Conservation (phyloP, 2,113 vertebrate genomes). For the Aegotheles bennettii region DNA sequence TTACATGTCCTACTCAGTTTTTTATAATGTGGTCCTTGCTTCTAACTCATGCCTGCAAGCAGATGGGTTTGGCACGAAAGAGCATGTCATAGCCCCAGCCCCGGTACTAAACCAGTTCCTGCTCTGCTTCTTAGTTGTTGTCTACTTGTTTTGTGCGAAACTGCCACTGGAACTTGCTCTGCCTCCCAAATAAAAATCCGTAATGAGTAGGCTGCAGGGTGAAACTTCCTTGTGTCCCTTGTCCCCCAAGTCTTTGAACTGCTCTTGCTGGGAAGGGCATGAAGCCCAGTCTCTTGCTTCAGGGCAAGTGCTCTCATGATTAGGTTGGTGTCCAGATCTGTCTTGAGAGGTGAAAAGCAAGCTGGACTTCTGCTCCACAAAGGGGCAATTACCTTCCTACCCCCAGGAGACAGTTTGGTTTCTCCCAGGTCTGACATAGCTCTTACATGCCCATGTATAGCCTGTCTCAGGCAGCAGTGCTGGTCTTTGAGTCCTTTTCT, state of each 20-base stretch:
- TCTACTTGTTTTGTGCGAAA: background rate
- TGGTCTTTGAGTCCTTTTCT: background rate
- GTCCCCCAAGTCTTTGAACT: background rate
- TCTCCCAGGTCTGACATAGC: background rate
- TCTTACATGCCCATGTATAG: background rate
- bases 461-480: background rate
- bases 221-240: background rate
- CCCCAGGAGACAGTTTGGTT: background rate
- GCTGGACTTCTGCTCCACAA: background rate
- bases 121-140: background rate
- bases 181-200: background rate
- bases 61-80: background rate
- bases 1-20: background rate
- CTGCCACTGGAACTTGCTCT: background rate
- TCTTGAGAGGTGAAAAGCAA: background rate
- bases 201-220: background rate
- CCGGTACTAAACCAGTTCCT: background rate
- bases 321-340: background rate
- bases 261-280: background rate
- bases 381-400: background rate
- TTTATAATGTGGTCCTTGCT: background rate
- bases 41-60: background rate
- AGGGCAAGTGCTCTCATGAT: background rate
- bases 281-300: background rate
- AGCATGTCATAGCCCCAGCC: background rate